Base-by-base conservation (phyloP, 53 echinoderm and acorn worm genomes). In the Echinarachnius parma region DNA sequence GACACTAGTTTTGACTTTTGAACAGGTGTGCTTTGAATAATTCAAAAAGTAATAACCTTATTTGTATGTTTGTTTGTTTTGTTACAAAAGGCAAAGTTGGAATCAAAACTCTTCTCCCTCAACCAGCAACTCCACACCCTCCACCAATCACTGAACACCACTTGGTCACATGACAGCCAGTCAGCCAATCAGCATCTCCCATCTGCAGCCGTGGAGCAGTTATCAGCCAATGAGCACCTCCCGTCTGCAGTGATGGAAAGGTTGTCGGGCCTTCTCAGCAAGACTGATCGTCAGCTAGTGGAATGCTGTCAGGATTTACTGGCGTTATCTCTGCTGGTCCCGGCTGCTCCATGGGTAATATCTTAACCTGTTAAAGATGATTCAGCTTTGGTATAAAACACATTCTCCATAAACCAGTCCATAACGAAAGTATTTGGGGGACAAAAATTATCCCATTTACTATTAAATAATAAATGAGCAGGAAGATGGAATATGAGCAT, bases 261-360 rank as follows among this genome's bases (percentile, higher is more conserved):
- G 46, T 57, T 89, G 50, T 84, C 81, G 21, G 82, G 84, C 36
- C 84, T 70, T 23, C 77, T 89, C 14, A 55, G 63, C 27, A 75
- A 80, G 44, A 60, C 74, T 75, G 75, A 86, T 53, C 78, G 58
- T 46, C 64, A 31, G 50, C 46, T 94, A 19, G 60, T 64, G 7
- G 86, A 90, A 36, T 83, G 90, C 62, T 94, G 94, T 62, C 84
- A 81, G 34, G 89, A 86, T 46, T 60, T 94, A 8, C 14, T 90
- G 48, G 62, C 83, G 0, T 72, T 93, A 7, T 90, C 94, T 11
- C 47, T 94, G 37, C 64, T 90, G 11, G 61, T 90, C 9, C 90
- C 94, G 9, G 55, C 87, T 29, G 94, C 94, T 53, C 94, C 94
- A 42, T 94, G 87, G 94, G 94, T 89, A 66, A 86, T 83, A 30